Evolutionary conservation across 2,888 invertebrate genomes (phyloP), one percentile per base, ranked within the genome.

Genomic region (Hirtodrosophila confusa): DNA sequence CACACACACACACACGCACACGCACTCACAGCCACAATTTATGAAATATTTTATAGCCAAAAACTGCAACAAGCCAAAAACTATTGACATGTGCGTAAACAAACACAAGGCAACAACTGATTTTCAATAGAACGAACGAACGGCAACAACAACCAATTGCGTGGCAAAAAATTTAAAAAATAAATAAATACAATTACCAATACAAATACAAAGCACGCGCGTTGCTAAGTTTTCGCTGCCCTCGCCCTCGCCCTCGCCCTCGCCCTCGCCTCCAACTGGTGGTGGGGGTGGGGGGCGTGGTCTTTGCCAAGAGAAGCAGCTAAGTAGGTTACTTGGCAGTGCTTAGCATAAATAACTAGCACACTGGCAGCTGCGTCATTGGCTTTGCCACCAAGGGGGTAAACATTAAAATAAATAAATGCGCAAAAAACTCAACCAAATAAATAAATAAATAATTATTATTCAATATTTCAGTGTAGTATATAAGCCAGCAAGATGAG

Each of bases 321-420:
- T 64, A 87, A 87, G 73, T 85, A 73, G 82, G 87, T 82, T 85
- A 85, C 74, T 85, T 85, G 85, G 83, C 87, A 82, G 75, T 69
- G 84, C 68, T 86, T 78, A 78, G 78, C 83, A 78, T 66, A 82
- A 71, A 85, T 77, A 82, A 79, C 80, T 69, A 69, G 86, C 69
- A 82, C 86, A 85, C 54, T 43, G 57, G 53, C 60, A 66, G 76
- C 74, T 69, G 50, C 67, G 68, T 66, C 73, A 74, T 64, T 50
- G 69, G 76, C 66, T 66, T 77, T 47, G 78, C 77, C 71, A 62
- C 64, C 58, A 62, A 69, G 67, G 60, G 67, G 67, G 43, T 65
- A 56, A 54, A 53, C 41, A 60, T 31, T 33, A 60, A 65, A 60
- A 62, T 45, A 64, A 55, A 62, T 51, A 69, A 55, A 62, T 39